Percentiles rank a stretch among this genome's conserved stretches.
Evolutionary conservation across 1,140 invertebrate genomes (phyloP).

Genomic region (Sminthurinus signatus): DNA sequence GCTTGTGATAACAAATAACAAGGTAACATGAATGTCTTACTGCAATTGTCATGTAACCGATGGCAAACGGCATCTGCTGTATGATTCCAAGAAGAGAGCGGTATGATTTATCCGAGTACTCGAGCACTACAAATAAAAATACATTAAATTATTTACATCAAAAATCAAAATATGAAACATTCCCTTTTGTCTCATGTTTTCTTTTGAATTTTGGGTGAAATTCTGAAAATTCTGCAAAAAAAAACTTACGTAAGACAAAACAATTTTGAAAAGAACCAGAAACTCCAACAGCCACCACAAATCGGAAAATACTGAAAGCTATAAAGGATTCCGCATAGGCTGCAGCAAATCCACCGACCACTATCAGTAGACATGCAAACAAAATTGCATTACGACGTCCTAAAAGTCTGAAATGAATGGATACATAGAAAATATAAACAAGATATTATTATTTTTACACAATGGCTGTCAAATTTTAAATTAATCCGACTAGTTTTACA

Average conservation of each 20-base stretch:
- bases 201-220: too few relatives aligned
- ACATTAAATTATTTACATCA: too few relatives aligned
- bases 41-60: slow-evolving; percentile 67
- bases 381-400: slow-evolving; percentile 21
- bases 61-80: slow-evolving; percentile 45
- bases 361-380: slow-evolving; percentile 2
- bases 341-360: slow-evolving; percentile 45
- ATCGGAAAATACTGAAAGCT: slow-evolving; percentile 56
- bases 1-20: too few relatives aligned
- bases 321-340: slow-evolving; percentile 58
- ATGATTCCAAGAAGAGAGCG: slow-evolving; percentile 24
- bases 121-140: slow-evolving; percentile 25
- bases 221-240: too few relatives aligned
- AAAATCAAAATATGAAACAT: too few relatives aligned
- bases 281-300: slow-evolving; percentile 59
- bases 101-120: slow-evolving; percentile 21
- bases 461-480: too few relatives aligned
- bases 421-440: too few relatives aligned
- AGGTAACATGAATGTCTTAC: too few relatives aligned
- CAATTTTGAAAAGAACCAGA: slow-evolving; percentile 66
- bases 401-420: too few relatives aligned
- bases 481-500: too few relatives aligned
- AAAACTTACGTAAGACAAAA: slow-evolving; percentile 54
- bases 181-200: too few relatives aligned
- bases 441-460: too few relatives aligned